Evolutionary conservation across 2,113 vertebrate species (phyloP).

Genomic region (Gorilla gorilla): DNA sequence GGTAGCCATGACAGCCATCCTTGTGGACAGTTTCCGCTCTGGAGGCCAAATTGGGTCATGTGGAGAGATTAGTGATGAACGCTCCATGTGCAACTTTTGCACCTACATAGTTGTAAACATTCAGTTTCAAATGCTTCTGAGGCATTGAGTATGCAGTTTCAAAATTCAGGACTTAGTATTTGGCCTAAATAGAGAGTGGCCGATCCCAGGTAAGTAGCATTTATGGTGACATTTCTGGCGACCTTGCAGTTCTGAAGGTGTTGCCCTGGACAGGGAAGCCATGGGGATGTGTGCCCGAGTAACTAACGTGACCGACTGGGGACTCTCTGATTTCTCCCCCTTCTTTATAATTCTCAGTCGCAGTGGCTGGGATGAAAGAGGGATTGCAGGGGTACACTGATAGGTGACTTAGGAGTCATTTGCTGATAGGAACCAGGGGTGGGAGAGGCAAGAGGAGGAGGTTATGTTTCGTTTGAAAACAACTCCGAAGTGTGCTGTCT

Average conservation of each 20-base stretch:
- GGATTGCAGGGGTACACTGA: conserved; percentile 68
- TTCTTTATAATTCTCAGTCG: conserved; percentile 55
- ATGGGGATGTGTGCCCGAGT: conserved; percentile 60
- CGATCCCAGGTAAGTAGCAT: conserved; percentile 82
- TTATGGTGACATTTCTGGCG: conserved; percentile 55
- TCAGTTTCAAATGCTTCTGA: conserved; percentile 84
- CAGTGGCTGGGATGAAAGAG: conserved; percentile 57
- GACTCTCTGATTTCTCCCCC: conserved; percentile 29
- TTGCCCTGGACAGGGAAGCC: conserved; percentile 77
- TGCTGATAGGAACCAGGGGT: background rate
- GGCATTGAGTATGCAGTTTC: conserved; percentile 84
- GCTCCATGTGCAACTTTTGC: background rate
- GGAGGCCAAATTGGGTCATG: conserved; percentile 59
- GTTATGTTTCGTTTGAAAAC: background rate
- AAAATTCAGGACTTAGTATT: conserved; percentile 80
- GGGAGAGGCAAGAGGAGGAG: background rate
- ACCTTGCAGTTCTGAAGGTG: conserved; percentile 51
- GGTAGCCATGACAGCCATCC: conserved; percentile 37
- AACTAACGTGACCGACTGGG: conserved; percentile 48
- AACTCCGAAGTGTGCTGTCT: fast-evolving
- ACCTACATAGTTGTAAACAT: conserved; percentile 65
- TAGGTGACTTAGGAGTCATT: background rate
- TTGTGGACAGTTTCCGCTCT: background rate
- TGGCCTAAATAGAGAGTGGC: conserved; percentile 77
- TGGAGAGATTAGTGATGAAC: background rate